Evolutionary conservation across 2,113 vertebrate genomes (phyloP).

Genomic region (Nettapus auritus): DNA sequence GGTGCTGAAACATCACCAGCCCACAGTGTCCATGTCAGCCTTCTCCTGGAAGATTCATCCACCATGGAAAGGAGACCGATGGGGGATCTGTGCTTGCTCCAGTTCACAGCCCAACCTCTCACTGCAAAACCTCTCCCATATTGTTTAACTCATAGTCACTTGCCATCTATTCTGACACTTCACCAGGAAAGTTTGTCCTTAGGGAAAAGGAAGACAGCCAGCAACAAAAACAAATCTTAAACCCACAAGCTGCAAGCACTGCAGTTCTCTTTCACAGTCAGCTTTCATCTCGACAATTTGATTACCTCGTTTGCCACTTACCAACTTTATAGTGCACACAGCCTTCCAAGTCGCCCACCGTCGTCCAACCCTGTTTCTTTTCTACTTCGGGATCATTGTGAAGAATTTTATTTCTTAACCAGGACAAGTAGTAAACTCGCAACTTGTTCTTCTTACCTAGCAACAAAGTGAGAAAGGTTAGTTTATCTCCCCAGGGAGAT

Average conservation of each 20-base stretch:
- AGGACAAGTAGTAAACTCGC: constrained; percentile 98
- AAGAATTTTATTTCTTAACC: constrained; percentile 99
- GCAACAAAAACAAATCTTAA: not conserved
- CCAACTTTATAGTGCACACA: constrained; percentile 98
- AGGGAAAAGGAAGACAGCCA: not conserved
- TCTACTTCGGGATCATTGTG: constrained; percentile 98
- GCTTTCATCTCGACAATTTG: not conserved
- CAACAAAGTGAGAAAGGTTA: not conserved
- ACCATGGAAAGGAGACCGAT: not conserved
- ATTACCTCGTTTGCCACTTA: constrained; percentile 69
- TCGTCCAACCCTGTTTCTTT: constrained; percentile 99
- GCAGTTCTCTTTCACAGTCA: not conserved
- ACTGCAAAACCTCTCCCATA: not conserved
- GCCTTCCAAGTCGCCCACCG: constrained; percentile 95
- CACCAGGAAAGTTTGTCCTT: not conserved
- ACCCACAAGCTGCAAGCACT: not conserved
- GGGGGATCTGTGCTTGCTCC: not conserved
- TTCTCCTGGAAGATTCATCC: not conserved
- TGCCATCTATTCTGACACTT: not conserved
- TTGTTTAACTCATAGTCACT: not conserved
- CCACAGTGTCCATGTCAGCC: not conserved
- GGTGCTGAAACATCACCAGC: not conserved
- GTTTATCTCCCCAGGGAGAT: not conserved
- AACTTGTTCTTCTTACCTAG: constrained; percentile 98
- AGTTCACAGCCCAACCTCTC: not conserved